Evolutionary conservation across 2,797 vertebrate species (phyloP), one percentile per base, ranked within the genome.

Genomic region (Hoplostethus mediterraneus): DNA sequence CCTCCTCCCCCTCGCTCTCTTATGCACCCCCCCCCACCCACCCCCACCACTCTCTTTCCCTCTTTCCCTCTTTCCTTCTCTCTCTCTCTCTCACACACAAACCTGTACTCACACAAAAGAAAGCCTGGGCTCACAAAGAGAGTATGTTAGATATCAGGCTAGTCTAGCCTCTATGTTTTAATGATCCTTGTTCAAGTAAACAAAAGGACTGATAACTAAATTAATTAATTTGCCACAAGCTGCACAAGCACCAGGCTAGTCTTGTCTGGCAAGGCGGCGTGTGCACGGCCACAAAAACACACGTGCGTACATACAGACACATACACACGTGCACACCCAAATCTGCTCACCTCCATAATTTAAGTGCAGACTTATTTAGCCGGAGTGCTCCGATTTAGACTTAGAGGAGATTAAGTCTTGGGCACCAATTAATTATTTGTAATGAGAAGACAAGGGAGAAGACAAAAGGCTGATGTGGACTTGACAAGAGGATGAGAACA

Each of bases 31-130:
- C 17, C 10, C 40, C 40, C 6, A 25, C 38, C 12, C 14, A 17
- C 12, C 10, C 40, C 16, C 25, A 40, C 33, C 36, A 6, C 56
- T 12, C 33, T 40, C 6, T 36, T 11, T 21, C 10, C 3, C 62
- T 54, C 21, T 54, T 52, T 63, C 38, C 51, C 49, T 12, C 6
- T 36, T 11, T 21, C 10, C 3, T 60, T 54, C 21, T 54, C 38
- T 51, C 49, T 12, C 14, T 30, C 54, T 58, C 73, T 64, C 73
- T 49, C 69, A 73, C 74, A 48, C 77, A 63, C 6, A 3, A 42
- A 72, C 62, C 49, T 64, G 40, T 17, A 6, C 54, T 14, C 44
- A 76, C 81, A 88, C 87, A 90, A 87, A 83, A 82, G 77, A 74
- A 75, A 84, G 51, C 53, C 55, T 6, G 42, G 33, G 54, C 0